These are phyloP conservation scores for Aphidoletes aphidimyza DNA, from an alignment of 2,888 invertebrate species.

Conservation along the genomic window DNA sequence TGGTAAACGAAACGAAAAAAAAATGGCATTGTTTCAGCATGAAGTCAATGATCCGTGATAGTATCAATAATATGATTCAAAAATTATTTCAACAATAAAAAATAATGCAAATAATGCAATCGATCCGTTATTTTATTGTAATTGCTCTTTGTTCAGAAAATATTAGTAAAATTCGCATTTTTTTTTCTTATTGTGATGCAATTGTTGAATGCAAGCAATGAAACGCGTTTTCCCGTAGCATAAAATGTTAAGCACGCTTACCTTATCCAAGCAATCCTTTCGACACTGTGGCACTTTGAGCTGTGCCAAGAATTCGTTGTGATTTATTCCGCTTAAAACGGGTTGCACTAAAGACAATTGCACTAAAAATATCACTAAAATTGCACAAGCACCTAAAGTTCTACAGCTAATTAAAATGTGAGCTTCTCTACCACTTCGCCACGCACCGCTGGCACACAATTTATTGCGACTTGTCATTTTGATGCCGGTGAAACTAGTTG, in stretches of 20 bases:
- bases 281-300: conserved; percentile 46
- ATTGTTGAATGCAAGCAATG: background rate
- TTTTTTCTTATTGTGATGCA: background rate
- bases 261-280: conserved; percentile 45
- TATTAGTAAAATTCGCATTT: background rate
- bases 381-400: background rate
- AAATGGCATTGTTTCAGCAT: background rate
- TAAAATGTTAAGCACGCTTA: background rate
- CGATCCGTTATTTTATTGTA: conserved; percentile 51
- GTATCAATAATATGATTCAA: background rate
- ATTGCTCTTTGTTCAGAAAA: conserved; percentile 31
- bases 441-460: background rate
- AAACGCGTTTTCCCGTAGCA: background rate
- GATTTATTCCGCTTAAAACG: conserved; percentile 31
- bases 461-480: background rate
- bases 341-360: conserved; percentile 34
- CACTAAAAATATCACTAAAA: conserved; percentile 19
- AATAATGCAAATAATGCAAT: conserved; percentile 37
- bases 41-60: conserved; percentile 38
- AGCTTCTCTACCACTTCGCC: background rate
- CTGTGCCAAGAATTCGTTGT: conserved; percentile 42
- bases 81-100: too few relatives aligned
- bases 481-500: background rate
- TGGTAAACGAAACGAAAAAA: background rate
- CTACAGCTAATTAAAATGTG: background rate